These are phyloP conservation scores for Harpalus rufipes DNA, from an alignment of 2,888 invertebrate genomes.

Conservation along the genomic window DNA sequence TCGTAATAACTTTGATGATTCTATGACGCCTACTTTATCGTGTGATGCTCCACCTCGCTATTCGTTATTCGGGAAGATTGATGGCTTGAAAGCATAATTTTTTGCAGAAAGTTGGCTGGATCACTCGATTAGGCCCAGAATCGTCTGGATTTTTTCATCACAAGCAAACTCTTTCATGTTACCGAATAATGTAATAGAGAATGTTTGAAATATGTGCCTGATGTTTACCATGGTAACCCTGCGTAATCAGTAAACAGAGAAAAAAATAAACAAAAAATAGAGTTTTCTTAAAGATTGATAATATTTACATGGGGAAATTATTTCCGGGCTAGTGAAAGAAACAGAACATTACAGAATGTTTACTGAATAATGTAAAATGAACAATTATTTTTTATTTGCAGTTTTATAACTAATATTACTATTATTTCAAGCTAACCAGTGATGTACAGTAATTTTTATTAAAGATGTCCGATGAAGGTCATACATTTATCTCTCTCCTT, in stretches of 20 bases:
- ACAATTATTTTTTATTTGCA: too few relatives aligned
- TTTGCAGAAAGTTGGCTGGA: slow-evolving; percentile 25
- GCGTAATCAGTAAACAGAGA: slow-evolving; percentile 14
- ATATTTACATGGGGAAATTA: not conserved
- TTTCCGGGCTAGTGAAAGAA: not conserved
- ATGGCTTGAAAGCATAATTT: slow-evolving; percentile 52
- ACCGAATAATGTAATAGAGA: slow-evolving; percentile 43
- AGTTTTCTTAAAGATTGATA: not conserved
- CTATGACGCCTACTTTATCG: slow-evolving; percentile 10
- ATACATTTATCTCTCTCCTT: too few relatives aligned
- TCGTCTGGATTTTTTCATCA: slow-evolving; percentile 45
- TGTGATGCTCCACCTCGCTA: not conserved
- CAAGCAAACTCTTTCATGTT: slow-evolving; percentile 27
- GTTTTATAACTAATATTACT: too few relatives aligned
- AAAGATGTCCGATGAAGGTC: too few relatives aligned
- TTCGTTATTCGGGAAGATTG: slow-evolving; percentile 48
- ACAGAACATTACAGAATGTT: too few relatives aligned
- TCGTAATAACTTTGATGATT: not conserved
- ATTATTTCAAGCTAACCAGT: too few relatives aligned
- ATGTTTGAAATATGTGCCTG: slow-evolving; percentile 49
- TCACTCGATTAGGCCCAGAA: slow-evolving; percentile 57
- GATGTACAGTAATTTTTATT: too few relatives aligned
- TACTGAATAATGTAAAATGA: too few relatives aligned
- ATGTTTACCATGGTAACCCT: slow-evolving; percentile 26
- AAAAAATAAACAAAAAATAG: not conserved